These are phyloP conservation scores for Melanargia galathea DNA, from an alignment of 2,888 invertebrate species.

Conservation along the genomic window DNA sequence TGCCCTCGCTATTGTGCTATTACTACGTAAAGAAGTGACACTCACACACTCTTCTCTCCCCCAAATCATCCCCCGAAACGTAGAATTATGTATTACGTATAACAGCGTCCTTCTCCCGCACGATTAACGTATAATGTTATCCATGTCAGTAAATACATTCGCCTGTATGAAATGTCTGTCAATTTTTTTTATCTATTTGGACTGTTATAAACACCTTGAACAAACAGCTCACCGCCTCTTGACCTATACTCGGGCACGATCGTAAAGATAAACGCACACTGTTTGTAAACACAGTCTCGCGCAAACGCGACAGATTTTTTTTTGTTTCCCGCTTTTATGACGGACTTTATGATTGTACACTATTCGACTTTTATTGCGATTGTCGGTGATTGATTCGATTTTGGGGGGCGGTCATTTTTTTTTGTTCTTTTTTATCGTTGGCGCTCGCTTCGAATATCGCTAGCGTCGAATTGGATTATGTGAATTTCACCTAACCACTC, in stretches of 20 bases:
- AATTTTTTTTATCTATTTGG: too few relatives aligned
- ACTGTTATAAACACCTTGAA: background rate
- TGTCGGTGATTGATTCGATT: conserved; percentile 36
- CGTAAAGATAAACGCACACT: conserved; percentile 70
- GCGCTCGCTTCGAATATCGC: background rate
- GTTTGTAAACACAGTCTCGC: conserved; percentile 77
- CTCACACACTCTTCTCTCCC: too few relatives aligned
- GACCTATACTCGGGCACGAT: conserved; percentile 52
- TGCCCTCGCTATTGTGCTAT: too few relatives aligned
- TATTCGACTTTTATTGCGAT: conserved; percentile 43
- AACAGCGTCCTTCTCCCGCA: too few relatives aligned
- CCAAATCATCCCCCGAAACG: too few relatives aligned
- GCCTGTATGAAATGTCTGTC: too few relatives aligned
- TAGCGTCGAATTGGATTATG: background rate
- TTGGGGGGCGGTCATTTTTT: conserved; percentile 21
- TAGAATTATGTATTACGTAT: too few relatives aligned
- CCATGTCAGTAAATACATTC: too few relatives aligned
- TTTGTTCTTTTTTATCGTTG: background rate
- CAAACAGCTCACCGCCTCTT: background rate
- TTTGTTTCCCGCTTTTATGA: conserved; percentile 56
- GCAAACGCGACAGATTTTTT: conserved; percentile 62
- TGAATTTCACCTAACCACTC: too few relatives aligned
- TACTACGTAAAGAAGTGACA: too few relatives aligned
- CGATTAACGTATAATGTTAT: too few relatives aligned
- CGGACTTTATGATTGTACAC: conserved; percentile 46